Conservation (phyloP, 2,888 invertebrate species). For the Cynaeus angustus region DNA sequence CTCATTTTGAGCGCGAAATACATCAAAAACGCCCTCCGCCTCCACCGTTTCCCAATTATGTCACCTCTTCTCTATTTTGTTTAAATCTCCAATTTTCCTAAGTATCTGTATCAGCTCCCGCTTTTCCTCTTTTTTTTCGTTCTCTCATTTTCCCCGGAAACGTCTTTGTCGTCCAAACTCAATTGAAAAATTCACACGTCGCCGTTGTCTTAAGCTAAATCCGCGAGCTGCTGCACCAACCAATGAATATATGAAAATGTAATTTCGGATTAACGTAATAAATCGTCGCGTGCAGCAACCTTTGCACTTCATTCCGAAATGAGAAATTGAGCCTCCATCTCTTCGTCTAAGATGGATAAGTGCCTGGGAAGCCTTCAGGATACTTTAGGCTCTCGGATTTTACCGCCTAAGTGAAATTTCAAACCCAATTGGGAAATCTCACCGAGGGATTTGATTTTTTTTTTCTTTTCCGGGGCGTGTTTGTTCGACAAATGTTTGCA, state of each 20-base stretch:
- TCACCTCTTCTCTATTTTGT: too few relatives aligned
- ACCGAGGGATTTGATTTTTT: conserved; percentile 49
- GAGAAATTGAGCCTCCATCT: conserved; percentile 5
- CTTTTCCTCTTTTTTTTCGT: background rate
- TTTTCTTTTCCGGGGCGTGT: conserved; percentile 45
- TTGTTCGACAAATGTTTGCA: conserved; percentile 51
- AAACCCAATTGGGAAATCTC: conserved; percentile 54
- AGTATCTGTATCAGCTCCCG: background rate
- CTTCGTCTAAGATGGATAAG: conserved; percentile 54
- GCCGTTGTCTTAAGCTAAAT: conserved; percentile 19
- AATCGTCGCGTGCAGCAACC: conserved; percentile 1
- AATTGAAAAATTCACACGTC: conserved; percentile 9
- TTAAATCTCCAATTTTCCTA: background rate
- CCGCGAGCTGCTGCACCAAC: conserved; percentile 13
- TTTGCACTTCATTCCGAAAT: conserved; percentile 11
- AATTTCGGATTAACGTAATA: conserved; percentile 14
- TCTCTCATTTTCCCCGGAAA: background rate
- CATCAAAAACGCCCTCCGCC: too few relatives aligned
- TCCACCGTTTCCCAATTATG: too few relatives aligned
- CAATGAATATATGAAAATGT: conserved; percentile 32
- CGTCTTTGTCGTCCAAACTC: conserved; percentile 10
- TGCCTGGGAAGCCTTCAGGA: conserved; percentile 51
- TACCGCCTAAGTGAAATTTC: conserved; percentile 52
- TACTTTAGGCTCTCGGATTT: conserved; percentile 53
- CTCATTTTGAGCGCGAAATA: too few relatives aligned